A percentile compares a stretch with the other conserved stretches of the same genome.
phyloP scores from a whole-genome alignment of 2,888 invertebrate species.

The Vannuccia rotundouncinata region DNA sequence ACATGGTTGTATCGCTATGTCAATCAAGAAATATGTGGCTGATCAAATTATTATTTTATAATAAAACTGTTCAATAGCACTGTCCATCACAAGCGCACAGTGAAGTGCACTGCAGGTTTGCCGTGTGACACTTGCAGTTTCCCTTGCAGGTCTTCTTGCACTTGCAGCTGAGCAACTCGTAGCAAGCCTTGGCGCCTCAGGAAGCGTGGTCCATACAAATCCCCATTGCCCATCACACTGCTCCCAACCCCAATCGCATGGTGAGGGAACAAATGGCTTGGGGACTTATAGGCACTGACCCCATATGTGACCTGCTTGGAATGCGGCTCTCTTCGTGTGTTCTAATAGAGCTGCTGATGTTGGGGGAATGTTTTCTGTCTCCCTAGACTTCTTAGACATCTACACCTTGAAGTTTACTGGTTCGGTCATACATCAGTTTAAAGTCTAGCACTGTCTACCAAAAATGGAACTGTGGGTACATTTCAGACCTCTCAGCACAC shows the following conservation, averaged over 20 bases:
- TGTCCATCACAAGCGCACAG: slow-evolving; percentile 13
- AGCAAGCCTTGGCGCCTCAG: not conserved
- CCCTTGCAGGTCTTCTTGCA: slow-evolving; percentile 3
- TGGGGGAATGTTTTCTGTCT: slow-evolving; percentile 7
- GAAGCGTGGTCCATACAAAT: not conserved
- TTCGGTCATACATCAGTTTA: not conserved
- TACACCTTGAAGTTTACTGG: not conserved
- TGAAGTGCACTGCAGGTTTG: not conserved
- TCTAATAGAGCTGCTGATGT: slow-evolving; percentile 25
- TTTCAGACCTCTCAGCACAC: slow-evolving; percentile 24
- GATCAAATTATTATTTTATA: not conserved
- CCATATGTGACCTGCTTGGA: slow-evolving; percentile 8
- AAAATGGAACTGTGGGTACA: slow-evolving; percentile 18
- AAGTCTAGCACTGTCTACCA: slow-evolving; percentile 19
- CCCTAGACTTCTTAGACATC: not conserved
- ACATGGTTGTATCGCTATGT: not conserved
- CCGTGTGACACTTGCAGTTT: not conserved
- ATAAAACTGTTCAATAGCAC: not conserved
- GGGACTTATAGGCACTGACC: slow-evolving; percentile 13
- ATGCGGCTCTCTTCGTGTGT: slow-evolving; percentile 1
- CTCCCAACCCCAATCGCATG: slow-evolving; percentile 5
- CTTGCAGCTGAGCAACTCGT: slow-evolving; percentile 23
- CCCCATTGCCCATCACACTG: slow-evolving; percentile 3
- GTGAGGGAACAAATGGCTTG: slow-evolving; percentile 19
- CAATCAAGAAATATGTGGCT: not conserved